Percentiles rank a stretch among this genome's conserved stretches.
Evolutionary conservation across 2,888 invertebrate species (phyloP).

Genomic region (Halictus ligatus): DNA sequence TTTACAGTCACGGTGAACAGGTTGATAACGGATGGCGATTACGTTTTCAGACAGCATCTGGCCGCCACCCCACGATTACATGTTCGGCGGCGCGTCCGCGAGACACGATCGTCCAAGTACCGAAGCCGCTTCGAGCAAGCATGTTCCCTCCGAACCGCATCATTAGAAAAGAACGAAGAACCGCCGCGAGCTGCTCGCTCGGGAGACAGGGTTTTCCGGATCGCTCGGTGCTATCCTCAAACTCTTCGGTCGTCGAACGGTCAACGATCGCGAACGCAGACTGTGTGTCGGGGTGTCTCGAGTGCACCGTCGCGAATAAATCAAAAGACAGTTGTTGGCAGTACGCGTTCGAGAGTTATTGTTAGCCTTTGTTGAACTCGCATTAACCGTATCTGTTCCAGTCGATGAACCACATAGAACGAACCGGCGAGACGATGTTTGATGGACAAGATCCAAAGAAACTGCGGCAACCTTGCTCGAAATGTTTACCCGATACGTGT

Average conservation of each 20-base stretch:
- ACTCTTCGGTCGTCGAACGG: background rate
- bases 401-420: background rate
- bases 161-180: conserved; percentile 8
- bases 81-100: conserved; percentile 64
- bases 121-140: background rate
- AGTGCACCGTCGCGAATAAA: conserved; percentile 39
- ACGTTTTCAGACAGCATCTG: conserved; percentile 73
- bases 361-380: background rate
- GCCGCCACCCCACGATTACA: conserved; percentile 73
- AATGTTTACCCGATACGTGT: background rate
- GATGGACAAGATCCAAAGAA: background rate
- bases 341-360: conserved; percentile 56
- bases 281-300: background rate
- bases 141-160: background rate
- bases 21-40: conserved; percentile 31
- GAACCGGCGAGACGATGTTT: background rate
- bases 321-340: conserved; percentile 57
- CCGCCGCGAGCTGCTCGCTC: background rate
- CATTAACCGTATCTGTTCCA: background rate
- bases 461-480: background rate
- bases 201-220: conserved; percentile 4
- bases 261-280: background rate
- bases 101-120: conserved; percentile 32
- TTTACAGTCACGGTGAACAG: conserved; percentile 17
- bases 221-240: background rate